Conservation (phyloP, 2,113 vertebrate genomes). For the Nyctibius bracteatus region DNA sequence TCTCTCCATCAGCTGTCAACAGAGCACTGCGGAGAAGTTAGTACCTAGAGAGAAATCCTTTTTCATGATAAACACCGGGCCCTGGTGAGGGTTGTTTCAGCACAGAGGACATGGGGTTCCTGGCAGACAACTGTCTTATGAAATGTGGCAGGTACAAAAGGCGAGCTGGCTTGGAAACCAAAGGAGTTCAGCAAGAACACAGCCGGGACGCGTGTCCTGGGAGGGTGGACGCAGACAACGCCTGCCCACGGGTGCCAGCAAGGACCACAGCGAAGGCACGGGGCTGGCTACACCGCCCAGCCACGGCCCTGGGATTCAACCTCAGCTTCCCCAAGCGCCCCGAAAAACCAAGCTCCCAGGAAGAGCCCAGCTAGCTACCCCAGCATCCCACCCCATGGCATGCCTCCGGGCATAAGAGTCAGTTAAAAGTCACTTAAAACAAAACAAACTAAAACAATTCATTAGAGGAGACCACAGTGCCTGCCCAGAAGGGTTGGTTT, state of each 20-base stretch:
- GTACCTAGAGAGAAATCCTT: not conserved
- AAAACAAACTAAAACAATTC: not conserved
- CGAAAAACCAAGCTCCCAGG: not conserved
- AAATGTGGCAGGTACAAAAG: not conserved
- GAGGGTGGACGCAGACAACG: rapidly evolving
- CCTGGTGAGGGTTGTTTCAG: not conserved
- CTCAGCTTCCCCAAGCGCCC: not conserved
- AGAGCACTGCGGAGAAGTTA: rapidly evolving
- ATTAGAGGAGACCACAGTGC: not conserved
- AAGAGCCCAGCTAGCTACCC: rapidly evolving
- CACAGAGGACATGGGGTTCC: not conserved
- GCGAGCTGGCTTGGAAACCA: not conserved
- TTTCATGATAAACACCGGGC: not conserved
- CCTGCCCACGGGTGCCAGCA: not conserved
- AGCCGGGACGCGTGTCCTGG: not conserved
- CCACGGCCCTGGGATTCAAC: not conserved
- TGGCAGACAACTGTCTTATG: rapidly evolving
- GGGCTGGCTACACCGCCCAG: not conserved
- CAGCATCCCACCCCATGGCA: rapidly evolving
- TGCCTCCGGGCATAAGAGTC: rapidly evolving
- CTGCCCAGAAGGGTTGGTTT: rapidly evolving
- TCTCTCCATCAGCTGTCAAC: not conserved
- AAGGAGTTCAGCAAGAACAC: not conserved
- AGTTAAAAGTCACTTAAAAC: not conserved
- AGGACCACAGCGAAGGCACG: not conserved